Conservation (phyloP, 2,113 vertebrate genomes). For the Okapia johnstoni region DNA sequence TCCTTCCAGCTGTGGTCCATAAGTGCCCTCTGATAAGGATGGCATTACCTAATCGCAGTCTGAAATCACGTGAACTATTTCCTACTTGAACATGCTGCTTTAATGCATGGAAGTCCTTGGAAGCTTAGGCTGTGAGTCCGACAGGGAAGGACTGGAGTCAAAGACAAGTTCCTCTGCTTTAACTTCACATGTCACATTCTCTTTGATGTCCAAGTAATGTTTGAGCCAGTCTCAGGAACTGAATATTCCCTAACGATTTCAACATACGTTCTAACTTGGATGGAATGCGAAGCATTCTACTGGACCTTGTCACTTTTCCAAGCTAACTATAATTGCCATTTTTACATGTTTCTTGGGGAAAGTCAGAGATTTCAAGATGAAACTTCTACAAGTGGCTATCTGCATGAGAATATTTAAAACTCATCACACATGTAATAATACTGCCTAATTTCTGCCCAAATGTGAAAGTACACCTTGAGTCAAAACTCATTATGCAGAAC, state of each 20-base stretch:
- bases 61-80: neutral
- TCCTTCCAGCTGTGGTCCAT: neutral
- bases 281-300: neutral
- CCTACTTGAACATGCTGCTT: neutral
- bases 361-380: slow-evolving; percentile 13
- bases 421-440: slow-evolving; percentile 20
- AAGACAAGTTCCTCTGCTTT: slow-evolving; percentile 7
- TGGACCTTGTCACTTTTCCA: slow-evolving; percentile 21
- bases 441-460: slow-evolving; percentile 53
- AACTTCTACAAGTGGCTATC: neutral
- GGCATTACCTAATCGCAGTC: neutral
- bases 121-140: neutral
- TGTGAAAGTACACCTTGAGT: slow-evolving; percentile 36
- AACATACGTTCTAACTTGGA: neutral
- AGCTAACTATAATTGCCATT: slow-evolving; percentile 47
- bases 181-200: slow-evolving; percentile 34
- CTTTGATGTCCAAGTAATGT: slow-evolving; percentile 40
- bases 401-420: slow-evolving; percentile 37
- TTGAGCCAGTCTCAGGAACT: neutral
- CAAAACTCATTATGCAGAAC: slow-evolving; percentile 42
- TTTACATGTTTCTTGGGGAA: slow-evolving; percentile 13
- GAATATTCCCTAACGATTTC: slow-evolving; percentile 13
- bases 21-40: neutral
- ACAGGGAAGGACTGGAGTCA: neutral
- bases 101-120: neutral